Conservation (phyloP, 2,113 vertebrate species). For the Sapayoa aenigma region DNA sequence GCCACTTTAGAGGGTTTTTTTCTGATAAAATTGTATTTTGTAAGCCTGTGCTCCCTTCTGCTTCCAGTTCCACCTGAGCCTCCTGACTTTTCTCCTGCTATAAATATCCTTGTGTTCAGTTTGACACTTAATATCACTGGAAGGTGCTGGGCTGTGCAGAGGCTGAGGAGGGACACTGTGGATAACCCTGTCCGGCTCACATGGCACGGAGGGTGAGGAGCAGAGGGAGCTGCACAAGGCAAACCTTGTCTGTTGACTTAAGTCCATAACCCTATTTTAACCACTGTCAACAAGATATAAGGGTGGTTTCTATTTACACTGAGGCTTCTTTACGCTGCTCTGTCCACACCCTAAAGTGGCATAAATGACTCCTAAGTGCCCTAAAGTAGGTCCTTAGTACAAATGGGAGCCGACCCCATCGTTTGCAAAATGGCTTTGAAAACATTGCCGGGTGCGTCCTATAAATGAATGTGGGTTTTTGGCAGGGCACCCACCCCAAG, state of each 20-base stretch:
- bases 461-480: conserved; percentile 34
- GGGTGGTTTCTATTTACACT: conserved; percentile 39
- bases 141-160: not conserved
- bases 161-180: not conserved
- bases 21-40: not conserved
- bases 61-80: not conserved
- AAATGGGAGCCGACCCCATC: not conserved
- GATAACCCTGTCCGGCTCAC: not conserved
- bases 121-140: not conserved
- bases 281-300: conserved; percentile 57
- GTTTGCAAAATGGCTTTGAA: not conserved
- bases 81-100: not conserved
- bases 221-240: not conserved
- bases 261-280: conserved; percentile 44
- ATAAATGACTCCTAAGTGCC: conserved; percentile 54
- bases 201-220: not conserved
- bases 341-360: conserved; percentile 46
- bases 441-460: not conserved
- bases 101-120: not conserved
- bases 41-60: not conserved
- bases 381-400: conserved; percentile 36
- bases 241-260: conserved; percentile 23
- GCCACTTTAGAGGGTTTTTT: not conserved
- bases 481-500: conserved; percentile 10
- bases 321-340: conserved; percentile 21